A percentile compares a stretch with the other conserved stretches of the same genome.
These are phyloP conservation scores for Dexiosoma caninum DNA, from an alignment of 2,888 invertebrate species.

Conservation along the genomic window DNA sequence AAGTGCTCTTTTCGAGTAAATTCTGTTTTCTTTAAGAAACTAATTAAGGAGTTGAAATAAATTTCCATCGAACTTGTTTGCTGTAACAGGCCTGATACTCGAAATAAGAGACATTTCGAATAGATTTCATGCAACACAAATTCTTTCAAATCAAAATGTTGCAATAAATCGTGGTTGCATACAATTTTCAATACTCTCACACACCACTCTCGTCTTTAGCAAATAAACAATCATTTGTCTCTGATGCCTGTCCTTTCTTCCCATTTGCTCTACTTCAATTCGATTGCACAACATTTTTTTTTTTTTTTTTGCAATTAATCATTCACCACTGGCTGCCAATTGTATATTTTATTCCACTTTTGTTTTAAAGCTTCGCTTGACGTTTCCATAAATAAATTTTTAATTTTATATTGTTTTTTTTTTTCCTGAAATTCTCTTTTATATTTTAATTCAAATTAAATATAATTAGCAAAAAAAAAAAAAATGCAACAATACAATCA, in stretches of 20 bases:
- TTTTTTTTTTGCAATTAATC: constrained; percentile 40
- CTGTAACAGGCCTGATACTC: too few relatives aligned
- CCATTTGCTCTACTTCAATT: not conserved
- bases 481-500: not conserved
- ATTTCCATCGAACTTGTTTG: too few relatives aligned
- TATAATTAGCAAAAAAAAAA: constrained; percentile 42
- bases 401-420: constrained; percentile 32
- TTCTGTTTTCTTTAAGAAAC: too few relatives aligned
- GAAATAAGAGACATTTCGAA: too few relatives aligned
- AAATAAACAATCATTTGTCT: not conserved
- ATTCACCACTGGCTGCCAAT: not conserved
- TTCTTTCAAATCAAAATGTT: too few relatives aligned
- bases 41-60: too few relatives aligned
- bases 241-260: not conserved
- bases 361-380: not conserved
- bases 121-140: too few relatives aligned
- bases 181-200: too few relatives aligned
- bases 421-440: not conserved
- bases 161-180: too few relatives aligned
- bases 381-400: constrained; percentile 40
- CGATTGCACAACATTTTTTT: not conserved
- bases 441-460: constrained; percentile 54
- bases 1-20: too few relatives aligned
- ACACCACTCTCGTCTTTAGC: not conserved
- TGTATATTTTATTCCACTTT: not conserved